These are phyloP conservation scores for Neomorphus geoffroyi DNA, from an alignment of 2,797 vertebrate genomes.

Conservation along the genomic window DNA sequence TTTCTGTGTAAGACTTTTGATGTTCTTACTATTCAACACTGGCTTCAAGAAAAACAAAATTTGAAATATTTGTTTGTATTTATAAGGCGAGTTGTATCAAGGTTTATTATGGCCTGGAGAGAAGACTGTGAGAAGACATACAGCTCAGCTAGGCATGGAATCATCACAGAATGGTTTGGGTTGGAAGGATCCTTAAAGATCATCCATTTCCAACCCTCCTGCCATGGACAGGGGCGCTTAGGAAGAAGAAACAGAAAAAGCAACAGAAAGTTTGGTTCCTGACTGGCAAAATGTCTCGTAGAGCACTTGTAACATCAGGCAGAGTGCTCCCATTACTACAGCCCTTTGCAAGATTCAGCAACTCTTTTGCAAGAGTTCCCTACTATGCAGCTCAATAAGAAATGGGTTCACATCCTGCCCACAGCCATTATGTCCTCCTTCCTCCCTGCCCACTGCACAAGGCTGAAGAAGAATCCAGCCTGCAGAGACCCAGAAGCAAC, in stretches of 20 bases:
- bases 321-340: not conserved
- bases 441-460: not conserved
- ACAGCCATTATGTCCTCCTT: not conserved
- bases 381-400: rapidly evolving
- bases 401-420: not conserved
- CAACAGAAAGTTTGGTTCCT: not conserved
- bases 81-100: not conserved
- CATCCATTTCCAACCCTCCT: too few relatives aligned
- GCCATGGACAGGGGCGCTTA: too few relatives aligned
- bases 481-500: not conserved
- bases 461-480: not conserved
- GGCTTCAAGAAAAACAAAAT: not conserved
- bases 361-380: too few relatives aligned
- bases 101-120: not conserved
- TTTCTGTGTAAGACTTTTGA: not conserved
- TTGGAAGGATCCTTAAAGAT: too few relatives aligned
- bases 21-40: not conserved
- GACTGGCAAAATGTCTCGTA: not conserved
- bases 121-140: not conserved
- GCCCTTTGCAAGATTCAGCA: not conserved
- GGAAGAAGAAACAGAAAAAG: not conserved
- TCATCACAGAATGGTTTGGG: too few relatives aligned
- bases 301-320: not conserved
- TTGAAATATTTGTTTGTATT: not conserved
- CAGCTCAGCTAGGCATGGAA: not conserved